Percentiles rank a stretch among this genome's conserved stretches.
phyloP scores from a whole-genome alignment of 2,797 vertebrate species.

The Tapirus indicus region DNA sequence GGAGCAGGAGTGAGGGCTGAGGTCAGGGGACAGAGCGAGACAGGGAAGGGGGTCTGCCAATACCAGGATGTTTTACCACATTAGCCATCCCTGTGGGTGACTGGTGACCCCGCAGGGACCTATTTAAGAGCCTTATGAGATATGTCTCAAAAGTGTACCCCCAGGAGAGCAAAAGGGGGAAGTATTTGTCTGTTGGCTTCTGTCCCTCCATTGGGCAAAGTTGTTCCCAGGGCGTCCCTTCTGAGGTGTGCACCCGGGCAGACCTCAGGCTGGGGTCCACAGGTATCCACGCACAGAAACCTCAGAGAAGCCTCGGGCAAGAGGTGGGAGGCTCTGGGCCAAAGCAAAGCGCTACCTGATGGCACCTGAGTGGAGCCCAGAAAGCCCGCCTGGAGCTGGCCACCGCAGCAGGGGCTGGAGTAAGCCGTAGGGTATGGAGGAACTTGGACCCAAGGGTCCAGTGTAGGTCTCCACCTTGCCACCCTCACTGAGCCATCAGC shows the following conservation, averaged over 20 bases:
- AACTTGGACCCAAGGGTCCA: not conserved
- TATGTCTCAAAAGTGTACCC: not conserved
- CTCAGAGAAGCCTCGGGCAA: not conserved
- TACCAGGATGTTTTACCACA: not conserved
- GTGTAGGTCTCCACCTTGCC: not conserved
- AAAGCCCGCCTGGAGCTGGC: not conserved
- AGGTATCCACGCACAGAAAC: not conserved
- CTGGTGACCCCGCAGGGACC: not conserved
- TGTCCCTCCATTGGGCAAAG: not conserved
- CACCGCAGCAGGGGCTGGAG: accelerated
- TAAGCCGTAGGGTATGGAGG: accelerated
- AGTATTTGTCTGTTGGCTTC: not conserved
- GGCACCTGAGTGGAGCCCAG: not conserved
- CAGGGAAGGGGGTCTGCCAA: not conserved
- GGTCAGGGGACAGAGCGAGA: not conserved
- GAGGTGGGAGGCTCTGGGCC: not conserved
- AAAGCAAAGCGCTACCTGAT: not conserved
- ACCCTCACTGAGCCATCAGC: not conserved
- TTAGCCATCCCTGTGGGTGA: not conserved
- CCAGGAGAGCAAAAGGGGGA: too few relatives aligned
- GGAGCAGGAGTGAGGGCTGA: not conserved
- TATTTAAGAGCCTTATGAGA: not conserved
- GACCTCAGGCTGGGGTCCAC: not conserved
- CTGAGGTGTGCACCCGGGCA: not conserved
- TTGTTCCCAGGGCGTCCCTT: not conserved